A percentile compares a stretch with the other conserved stretches of the same genome.
These are phyloP conservation scores for Poecilia wingei DNA, from an alignment of 2,797 vertebrate genomes.

Conservation along the genomic window DNA sequence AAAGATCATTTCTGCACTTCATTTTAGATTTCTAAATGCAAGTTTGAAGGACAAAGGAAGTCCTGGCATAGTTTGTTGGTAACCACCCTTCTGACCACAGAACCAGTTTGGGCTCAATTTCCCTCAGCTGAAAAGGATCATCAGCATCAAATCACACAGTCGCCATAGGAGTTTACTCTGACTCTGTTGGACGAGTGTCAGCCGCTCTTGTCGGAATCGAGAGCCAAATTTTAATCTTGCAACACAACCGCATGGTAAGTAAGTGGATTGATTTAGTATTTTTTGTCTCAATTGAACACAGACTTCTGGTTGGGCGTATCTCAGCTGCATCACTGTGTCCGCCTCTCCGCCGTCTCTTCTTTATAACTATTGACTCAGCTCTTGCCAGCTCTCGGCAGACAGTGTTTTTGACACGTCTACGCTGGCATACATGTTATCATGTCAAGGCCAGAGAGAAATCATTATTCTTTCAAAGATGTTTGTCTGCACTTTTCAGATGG, in stretches of 20 bases:
- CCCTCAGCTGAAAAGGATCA: not conserved
- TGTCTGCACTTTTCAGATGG: not conserved
- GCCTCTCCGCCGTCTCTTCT: not conserved
- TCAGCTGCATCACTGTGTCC: not conserved
- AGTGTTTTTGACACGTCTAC: not conserved
- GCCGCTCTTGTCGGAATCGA: not conserved
- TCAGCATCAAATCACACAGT: not conserved
- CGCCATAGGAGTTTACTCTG: not conserved
- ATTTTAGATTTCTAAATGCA: not conserved
- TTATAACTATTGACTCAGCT: not conserved
- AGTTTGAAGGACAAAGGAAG: not conserved
- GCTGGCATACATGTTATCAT: not conserved
- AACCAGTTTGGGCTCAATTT: not conserved
- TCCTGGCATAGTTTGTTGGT: not conserved
- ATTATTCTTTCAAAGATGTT: not conserved
- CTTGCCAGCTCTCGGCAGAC: not conserved
- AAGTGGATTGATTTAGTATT: not conserved
- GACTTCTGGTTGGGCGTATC: not conserved
- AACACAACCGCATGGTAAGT: not conserved
- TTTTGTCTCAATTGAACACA: not conserved
- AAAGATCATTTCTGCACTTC: not conserved
- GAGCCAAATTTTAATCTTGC: not conserved
- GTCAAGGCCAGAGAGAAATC: not conserved
- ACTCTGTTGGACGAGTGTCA: not conserved
- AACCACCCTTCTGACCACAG: not conserved